Percentiles rank a stretch among this genome's conserved stretches.
phyloP scores from a whole-genome alignment of 2,113 vertebrate species.

The Glaucomys volans region DNA sequence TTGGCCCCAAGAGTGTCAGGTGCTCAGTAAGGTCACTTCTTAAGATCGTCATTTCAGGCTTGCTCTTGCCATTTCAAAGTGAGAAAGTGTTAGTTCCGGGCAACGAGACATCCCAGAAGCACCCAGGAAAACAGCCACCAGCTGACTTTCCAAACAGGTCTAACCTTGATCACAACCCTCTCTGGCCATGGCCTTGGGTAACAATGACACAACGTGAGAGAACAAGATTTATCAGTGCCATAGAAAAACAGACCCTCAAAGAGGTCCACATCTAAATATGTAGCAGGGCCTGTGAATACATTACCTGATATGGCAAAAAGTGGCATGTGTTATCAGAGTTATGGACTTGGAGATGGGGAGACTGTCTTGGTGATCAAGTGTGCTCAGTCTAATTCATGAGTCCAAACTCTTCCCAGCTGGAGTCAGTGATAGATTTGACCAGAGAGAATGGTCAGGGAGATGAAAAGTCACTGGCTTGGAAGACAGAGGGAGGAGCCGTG shows the following conservation, averaged over 20 bases:
- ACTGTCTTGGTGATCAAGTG: not conserved
- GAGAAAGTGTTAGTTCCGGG: not conserved
- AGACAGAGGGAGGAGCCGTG: fast-evolving
- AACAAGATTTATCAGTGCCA: too few relatives aligned
- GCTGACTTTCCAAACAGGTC: not conserved
- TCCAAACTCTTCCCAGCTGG: not conserved
- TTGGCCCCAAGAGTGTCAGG: not conserved
- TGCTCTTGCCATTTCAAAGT: not conserved
- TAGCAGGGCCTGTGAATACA: not conserved
- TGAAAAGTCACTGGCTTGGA: not conserved
- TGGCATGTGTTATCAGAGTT: not conserved
- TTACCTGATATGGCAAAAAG: not conserved
- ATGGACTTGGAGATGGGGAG: not conserved
- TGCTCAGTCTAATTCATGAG: not conserved
- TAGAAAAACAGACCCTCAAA: not conserved
- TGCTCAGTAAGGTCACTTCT: not conserved
- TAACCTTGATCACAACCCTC: not conserved
- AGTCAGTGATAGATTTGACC: not conserved
- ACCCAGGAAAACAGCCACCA: not conserved
- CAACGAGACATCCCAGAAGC: fast-evolving
- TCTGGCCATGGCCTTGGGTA: not conserved
- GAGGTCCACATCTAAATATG: not conserved
- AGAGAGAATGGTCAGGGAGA: not conserved
- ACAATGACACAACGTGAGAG: too few relatives aligned
- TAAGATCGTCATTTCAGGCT: not conserved